phyloP scores from a whole-genome alignment of 1,140 invertebrate species.

The Paramacrobiotus metropolitanus region DNA sequence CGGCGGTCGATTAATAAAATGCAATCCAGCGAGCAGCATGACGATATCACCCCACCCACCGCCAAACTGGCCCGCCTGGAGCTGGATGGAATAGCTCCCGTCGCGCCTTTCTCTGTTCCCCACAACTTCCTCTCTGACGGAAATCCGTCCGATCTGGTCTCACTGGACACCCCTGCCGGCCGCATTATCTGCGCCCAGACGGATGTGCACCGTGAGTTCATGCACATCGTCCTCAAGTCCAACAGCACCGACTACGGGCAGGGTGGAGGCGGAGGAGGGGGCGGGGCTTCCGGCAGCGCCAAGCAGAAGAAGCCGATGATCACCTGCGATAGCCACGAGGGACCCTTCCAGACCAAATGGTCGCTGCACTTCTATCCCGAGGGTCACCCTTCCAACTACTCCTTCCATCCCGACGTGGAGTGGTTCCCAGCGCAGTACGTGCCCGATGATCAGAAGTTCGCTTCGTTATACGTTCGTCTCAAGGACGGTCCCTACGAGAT shows the following conservation, averaged over 20 bases:
- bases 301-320: constrained; percentile 1
- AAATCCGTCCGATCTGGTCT: too few relatives aligned
- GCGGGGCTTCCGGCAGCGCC: background rate
- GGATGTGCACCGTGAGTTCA: background rate
- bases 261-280: background rate
- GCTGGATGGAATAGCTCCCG: too few relatives aligned
- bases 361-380: constrained; percentile 1
- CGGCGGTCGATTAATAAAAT: too few relatives aligned
- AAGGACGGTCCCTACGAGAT: constrained; percentile 2
- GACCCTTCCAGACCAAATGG: background rate
- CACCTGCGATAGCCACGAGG: background rate
- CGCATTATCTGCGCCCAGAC: background rate
- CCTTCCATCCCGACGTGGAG: background rate
- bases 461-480: background rate
- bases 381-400: constrained; percentile 1
- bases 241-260: too few relatives aligned
- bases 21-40: too few relatives aligned
- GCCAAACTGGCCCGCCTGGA: too few relatives aligned
- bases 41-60: too few relatives aligned
- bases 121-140: too few relatives aligned
- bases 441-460: constrained; percentile 3
- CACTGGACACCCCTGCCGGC: too few relatives aligned
- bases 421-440: background rate
- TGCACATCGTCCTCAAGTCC: background rate
- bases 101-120: too few relatives aligned